Conservation (phyloP, 2,888 invertebrate species). For the Sclerodermus sp. region DNA sequence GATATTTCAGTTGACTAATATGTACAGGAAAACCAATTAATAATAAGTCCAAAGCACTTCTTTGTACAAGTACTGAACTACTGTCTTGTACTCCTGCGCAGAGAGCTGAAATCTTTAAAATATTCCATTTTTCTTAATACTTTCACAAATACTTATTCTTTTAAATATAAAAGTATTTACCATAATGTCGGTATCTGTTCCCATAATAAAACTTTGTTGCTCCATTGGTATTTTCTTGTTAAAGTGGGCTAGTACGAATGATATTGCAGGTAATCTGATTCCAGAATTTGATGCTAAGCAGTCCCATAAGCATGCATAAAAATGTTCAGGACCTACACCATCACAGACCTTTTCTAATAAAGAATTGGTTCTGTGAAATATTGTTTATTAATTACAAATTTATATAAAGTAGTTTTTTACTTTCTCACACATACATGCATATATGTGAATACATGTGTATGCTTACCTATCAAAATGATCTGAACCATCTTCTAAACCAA, state of each 20-base stretch:
- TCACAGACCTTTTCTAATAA: slow-evolving; percentile 73
- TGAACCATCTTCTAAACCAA: slow-evolving; percentile 84
- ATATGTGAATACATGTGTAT: too few relatives aligned
- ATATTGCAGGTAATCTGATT: slow-evolving; percentile 79
- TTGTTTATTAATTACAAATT: background rate
- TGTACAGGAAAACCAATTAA: slow-evolving; percentile 83
- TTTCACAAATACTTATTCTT: background rate
- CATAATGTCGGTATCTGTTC: slow-evolving; percentile 81
- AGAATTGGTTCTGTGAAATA: slow-evolving; percentile 61
- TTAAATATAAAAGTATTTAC: slow-evolving; percentile 52
- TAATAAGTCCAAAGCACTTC: slow-evolving; percentile 81
- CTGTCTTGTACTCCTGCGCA: slow-evolving; percentile 80
- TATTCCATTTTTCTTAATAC: slow-evolving; percentile 3
- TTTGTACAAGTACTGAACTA: slow-evolving; percentile 77
- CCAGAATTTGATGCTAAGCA: slow-evolving; percentile 79
- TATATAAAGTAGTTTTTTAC: slow-evolving; percentile 28
- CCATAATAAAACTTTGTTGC: slow-evolving; percentile 81
- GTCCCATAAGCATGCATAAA: slow-evolving; percentile 88
- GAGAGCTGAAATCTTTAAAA: slow-evolving; percentile 69
- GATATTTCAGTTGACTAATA: slow-evolving; percentile 69
- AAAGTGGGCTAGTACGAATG: slow-evolving; percentile 77
- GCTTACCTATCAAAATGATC: slow-evolving; percentile 77
- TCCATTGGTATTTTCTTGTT: slow-evolving; percentile 77
- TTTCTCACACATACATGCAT: background rate
- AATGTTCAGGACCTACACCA: slow-evolving; percentile 75